Base-by-base conservation (phyloP, 2,113 vertebrate genomes). In the Corvus cornix region DNA sequence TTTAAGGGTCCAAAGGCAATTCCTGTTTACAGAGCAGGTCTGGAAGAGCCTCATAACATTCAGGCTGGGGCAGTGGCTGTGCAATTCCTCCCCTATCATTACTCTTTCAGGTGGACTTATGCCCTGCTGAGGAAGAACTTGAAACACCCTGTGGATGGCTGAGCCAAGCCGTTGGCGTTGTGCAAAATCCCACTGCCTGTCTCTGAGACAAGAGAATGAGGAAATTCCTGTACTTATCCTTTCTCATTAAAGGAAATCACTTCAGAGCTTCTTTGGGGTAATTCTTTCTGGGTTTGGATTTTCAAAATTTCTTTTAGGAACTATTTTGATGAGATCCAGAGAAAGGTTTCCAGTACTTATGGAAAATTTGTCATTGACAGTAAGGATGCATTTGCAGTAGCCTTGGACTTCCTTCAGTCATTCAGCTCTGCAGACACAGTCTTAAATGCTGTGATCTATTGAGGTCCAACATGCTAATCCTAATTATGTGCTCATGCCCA, bases 1-100 rank as follows among this genome's bases (percentile, higher is more conserved):
- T 78, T 80, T 87, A 94, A 86, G 91, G 67, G 59, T 94, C 74
- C 68, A 81, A 62, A 87, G 72, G 92, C 81, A 96, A 96, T 90
- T 97, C 83, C 75, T 75, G 79, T 82, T 93, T 96, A 72, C 77
- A 82, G 79, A 94, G 55, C 31, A 15, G 52, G 64, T 58, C 77
- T 96, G 67, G 62, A 95, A 84, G 51, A 90, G 35, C 56, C 46
- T 77, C 2, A 1, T 7, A 84, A 66, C 56, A 53, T 48, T 78
- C 72, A 46, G 52, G 18, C 72, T 62, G 72, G 18, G 51, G 22
- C 58, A 84, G 60, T 0, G 41, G 44, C 76, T 84, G 46, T 2
- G 76, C 90, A 81, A 77, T 94, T 93, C 58, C 84, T 74, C 75
- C 59, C 35, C 64, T 33, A 43, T 52, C 2, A 0, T 49, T 82